Percentiles rank a stretch among this genome's conserved stretches.
phyloP scores from a whole-genome alignment of 35 echinoderm and acorn worm species.

The Heliocidaris tuberculata region DNA sequence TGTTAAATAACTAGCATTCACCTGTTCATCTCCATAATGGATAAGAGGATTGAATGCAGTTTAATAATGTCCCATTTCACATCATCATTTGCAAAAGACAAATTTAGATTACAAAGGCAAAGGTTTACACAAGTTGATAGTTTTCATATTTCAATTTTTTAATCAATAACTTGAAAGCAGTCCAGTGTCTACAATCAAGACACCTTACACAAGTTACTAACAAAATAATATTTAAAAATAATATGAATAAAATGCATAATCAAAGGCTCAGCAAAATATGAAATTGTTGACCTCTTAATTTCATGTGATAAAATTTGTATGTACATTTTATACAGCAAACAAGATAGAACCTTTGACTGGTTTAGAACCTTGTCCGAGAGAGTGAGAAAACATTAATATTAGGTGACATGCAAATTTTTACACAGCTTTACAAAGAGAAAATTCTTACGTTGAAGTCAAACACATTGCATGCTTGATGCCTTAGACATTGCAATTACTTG shows the following conservation, averaged over 20 bases:
- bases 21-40: too few relatives aligned
- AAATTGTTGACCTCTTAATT: background rate
- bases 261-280: slow-evolving; percentile 1
- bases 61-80: too few relatives aligned
- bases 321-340: background rate
- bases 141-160: background rate
- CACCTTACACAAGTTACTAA: background rate
- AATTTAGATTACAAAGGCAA: background rate
- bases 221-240: slow-evolving; percentile 1
- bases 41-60: too few relatives aligned
- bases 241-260: slow-evolving; percentile 14
- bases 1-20: too few relatives aligned
- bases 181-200: background rate
- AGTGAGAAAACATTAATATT: background rate
- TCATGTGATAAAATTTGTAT: background rate
- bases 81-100: too few relatives aligned
- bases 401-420: background rate
- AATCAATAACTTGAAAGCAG: background rate
- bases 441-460: background rate
- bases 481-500: background rate
- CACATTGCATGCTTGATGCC: background rate
- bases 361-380: background rate
- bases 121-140: background rate
- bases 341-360: background rate
- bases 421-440: background rate